These are phyloP conservation scores for Erethizon dorsatum DNA, from an alignment of 2,797 vertebrate genomes.

Conservation along the genomic window DNA sequence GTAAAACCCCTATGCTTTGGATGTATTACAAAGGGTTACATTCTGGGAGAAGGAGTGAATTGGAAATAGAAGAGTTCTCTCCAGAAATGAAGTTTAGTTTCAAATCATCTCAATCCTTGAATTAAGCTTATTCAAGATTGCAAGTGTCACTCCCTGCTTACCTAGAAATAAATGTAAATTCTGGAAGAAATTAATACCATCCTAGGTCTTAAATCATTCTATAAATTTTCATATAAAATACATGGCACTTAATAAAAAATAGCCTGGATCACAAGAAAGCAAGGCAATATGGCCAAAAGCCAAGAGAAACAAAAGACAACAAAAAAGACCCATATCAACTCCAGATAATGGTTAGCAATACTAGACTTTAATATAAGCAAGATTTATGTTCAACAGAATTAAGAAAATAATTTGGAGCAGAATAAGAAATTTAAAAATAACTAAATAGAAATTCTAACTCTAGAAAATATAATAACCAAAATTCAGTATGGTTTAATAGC, in stretches of 20 bases:
- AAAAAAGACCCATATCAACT: constrained; percentile 21
- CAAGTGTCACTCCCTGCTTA: not conserved
- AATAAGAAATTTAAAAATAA: not conserved
- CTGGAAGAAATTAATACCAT: constrained; percentile 45
- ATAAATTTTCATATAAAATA: constrained; percentile 13
- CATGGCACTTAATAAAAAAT: constrained; percentile 24
- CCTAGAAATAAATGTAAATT: constrained; percentile 2
- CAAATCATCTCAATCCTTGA: constrained; percentile 25
- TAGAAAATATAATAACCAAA: constrained; percentile 42
- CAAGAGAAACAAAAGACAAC: constrained; percentile 6
- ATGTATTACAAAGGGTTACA: constrained; percentile 1
- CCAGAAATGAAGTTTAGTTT: not conserved
- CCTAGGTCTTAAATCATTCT: not conserved
- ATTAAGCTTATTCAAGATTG: not conserved
- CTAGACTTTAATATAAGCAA: constrained; percentile 39
- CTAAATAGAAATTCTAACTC: constrained; percentile 39
- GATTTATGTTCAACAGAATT: not conserved
- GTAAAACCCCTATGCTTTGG: constrained; percentile 29
- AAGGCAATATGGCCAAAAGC: constrained; percentile 31
- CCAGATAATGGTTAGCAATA: not conserved
- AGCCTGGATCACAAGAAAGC: constrained; percentile 4
- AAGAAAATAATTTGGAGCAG: constrained; percentile 1
- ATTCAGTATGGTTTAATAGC: constrained; percentile 2
- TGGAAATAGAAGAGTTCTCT: constrained; percentile 38
- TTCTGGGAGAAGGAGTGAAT: not conserved